A percentile compares a stretch with the other conserved stretches of the same genome.
Conservation (phyloP, 2,888 invertebrate genomes). For the Mesorhabditis belari region DNA sequence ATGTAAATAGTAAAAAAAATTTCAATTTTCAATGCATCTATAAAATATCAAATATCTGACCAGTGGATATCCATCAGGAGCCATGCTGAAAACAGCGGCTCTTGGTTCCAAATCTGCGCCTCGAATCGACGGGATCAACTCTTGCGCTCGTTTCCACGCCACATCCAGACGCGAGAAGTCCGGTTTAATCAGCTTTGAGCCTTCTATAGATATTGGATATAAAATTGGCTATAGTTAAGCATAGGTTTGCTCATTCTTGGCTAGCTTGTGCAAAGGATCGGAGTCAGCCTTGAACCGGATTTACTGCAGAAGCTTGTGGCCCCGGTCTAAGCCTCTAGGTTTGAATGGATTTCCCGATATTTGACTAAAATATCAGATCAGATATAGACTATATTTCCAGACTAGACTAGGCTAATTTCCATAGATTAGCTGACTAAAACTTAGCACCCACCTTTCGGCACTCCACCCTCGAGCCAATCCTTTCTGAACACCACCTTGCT, state of each 20-base stretch:
- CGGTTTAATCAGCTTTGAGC: constrained; percentile 24
- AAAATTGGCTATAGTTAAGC: too few relatives aligned
- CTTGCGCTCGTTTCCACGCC: constrained; percentile 28
- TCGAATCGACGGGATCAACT: constrained; percentile 26
- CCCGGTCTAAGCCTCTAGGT: too few relatives aligned
- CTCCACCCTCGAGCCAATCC: constrained; percentile 55
- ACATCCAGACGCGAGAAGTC: constrained; percentile 32
- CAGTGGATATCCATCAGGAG: constrained; percentile 56
- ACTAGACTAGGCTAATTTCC: too few relatives aligned
- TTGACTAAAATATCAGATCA: too few relatives aligned
- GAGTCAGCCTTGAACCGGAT: too few relatives aligned
- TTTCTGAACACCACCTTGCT: constrained; percentile 54
- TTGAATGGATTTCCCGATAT: too few relatives aligned
- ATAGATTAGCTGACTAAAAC: too few relatives aligned
- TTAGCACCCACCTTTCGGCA: constrained; percentile 51
- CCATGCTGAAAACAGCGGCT: constrained; percentile 43
- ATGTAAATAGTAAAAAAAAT: background rate
- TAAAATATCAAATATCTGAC: constrained; percentile 42
- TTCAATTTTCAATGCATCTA: constrained; percentile 14
- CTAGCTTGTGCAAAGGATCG: too few relatives aligned
- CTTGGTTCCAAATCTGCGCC: constrained; percentile 26
- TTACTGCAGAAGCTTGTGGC: too few relatives aligned
- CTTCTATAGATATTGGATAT: constrained; percentile 12
- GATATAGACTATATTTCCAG: too few relatives aligned
- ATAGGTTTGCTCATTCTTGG: too few relatives aligned